phyloP scores from a whole-genome alignment of 2,888 invertebrate genomes.

The Pachymerium ferrugineum region DNA sequence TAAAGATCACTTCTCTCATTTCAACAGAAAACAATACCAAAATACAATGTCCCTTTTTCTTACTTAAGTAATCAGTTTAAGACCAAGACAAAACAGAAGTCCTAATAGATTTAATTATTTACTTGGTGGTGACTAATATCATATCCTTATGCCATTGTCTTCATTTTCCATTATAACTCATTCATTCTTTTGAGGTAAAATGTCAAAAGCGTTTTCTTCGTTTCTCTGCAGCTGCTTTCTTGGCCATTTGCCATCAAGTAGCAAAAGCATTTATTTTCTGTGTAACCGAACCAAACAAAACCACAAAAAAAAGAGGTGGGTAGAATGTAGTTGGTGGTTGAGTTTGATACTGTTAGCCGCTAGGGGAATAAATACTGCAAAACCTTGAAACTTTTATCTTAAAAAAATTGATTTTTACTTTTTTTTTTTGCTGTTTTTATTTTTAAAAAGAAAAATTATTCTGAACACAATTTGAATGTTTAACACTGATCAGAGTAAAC shows the following conservation, averaged over 20 bases:
- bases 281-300: not conserved
- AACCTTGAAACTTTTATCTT: not conserved
- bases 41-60: no score
- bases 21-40: no score
- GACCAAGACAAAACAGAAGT: no score
- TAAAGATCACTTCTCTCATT: no score
- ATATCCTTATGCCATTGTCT: no score
- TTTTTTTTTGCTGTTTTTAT: no score
- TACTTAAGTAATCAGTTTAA: no score
- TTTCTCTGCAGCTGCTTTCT: not conserved
- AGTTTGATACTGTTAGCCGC: not conserved
- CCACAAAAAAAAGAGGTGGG: not conserved
- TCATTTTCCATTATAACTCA: not conserved
- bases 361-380: not conserved
- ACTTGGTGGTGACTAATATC: not conserved
- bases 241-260: slow-evolving; percentile 7
- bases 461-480: not conserved
- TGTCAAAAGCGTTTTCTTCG: slow-evolving; percentile 4
- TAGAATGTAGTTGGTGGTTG: not conserved
- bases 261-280: slow-evolving; percentile 2
- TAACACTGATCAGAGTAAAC: not conserved
- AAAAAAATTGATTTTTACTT: not conserved
- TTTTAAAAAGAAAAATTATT: not conserved
- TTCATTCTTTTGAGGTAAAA: not conserved
- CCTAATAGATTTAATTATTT: not conserved